Evolutionary conservation across 1,140 invertebrate genomes (phyloP), one percentile per base, ranked within the genome.

Genomic region (Scaptomyza graminum): DNA sequence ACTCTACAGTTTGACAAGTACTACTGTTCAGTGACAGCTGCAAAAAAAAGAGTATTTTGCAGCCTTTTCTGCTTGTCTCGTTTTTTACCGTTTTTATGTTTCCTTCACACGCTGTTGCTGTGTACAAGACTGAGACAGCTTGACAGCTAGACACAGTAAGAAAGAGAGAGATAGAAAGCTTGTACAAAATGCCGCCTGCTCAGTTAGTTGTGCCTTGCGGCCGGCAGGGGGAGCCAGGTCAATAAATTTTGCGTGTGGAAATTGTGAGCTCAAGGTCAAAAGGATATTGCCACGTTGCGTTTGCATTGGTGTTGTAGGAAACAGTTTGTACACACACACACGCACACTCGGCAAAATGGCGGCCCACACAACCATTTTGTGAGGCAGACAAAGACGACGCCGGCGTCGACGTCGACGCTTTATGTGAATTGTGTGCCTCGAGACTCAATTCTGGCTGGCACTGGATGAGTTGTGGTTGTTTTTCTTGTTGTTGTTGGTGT

Each of bases 221-320:
- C 31, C 31, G 31, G 8, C 8, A 7, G 8, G 55, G 34, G 31
- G 7, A 7, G 31, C 31, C 56, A 59, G 90, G 90, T 91, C 90
- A 91, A 87, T 91, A 91, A 90, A 91, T 90, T 57, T 80, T 87
- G 74, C 76, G 89, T 87, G 76, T 84, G 89, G 79, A 83, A 90
- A 90, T 90, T 75, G 68, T 85, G 71, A 55, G 79, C 80, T 90
- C 90, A 91, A 91, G 90, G 90, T 91, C 90, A 91, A 91, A 91
- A 91, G 90, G 90, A 91, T 91, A 90, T 91, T 91, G 90, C 74
- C 83, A 51, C 64, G 64, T 37, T 28, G 66, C 66, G 16, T 60
- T 57, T 22, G 54, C 46, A 34, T 39, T 55, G 65, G 60, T 76
- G 75, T 41, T 66, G 77, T 88, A 88, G 83, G 83, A 88, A 88